phyloP scores from a whole-genome alignment of 2,113 vertebrate genomes.

The Puffinus mauretanicus region DNA sequence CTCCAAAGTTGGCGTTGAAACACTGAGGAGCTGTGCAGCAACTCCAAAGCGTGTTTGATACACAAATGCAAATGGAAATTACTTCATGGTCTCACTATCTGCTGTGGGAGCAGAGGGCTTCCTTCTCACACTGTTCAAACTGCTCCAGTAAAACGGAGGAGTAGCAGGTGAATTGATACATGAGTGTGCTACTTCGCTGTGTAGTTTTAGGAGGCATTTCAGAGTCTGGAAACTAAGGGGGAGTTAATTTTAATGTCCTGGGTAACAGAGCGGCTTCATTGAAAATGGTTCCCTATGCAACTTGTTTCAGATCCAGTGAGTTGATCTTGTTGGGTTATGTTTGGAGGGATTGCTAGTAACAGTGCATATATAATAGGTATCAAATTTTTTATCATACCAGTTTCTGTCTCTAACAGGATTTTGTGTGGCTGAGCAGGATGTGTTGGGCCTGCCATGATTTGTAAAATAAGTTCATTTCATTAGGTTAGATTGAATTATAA shows the following conservation, averaged over 20 bases:
- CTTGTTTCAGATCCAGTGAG: neutral
- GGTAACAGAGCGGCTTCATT: neutral
- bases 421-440: neutral
- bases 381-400: neutral
- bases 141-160: neutral
- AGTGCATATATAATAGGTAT: neutral
- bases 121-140: neutral
- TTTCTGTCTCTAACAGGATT: neutral
- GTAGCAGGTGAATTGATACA: neutral
- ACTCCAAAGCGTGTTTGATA: neutral
- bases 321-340: neutral
- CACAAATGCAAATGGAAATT: neutral
- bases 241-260: neutral
- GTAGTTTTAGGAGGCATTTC: neutral
- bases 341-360: neutral
- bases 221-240: neutral
- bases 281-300: neutral
- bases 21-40: neutral
- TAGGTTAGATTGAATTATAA: neutral
- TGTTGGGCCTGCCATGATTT: neutral
- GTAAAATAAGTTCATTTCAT: neutral
- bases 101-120: neutral
- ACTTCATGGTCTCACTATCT: neutral
- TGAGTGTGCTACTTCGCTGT: rapidly evolving
- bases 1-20: neutral